Evolutionary conservation across 2,797 vertebrate species (phyloP), one percentile per base, ranked within the genome.

Genomic region (Labeo calbasu): DNA sequence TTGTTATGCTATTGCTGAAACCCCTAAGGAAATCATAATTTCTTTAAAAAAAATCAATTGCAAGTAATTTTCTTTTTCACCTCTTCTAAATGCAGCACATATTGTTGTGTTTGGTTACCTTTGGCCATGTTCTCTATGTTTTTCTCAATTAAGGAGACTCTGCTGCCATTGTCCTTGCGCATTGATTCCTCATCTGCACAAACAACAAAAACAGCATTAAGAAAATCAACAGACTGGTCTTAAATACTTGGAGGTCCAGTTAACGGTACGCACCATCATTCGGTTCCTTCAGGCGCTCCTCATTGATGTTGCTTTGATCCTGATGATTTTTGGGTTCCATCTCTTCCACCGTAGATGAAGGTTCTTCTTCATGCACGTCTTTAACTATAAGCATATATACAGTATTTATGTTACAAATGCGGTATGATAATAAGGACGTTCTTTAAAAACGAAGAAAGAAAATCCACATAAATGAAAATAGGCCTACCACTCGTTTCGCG

Each of bases 311-410:
- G 94, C 94, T 95, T 95, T 96, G 96, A 92, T 96, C 96, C 91
- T 95, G 94, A 87, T 94, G 97, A 92, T 94, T 93, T 95, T 97
- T 97, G 80, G 93, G 92, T 91, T 98, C 97, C 88, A 96, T 92
- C 92, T 99, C 98, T 88, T 98, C 97, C 51, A 96, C 95, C 9
- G 96, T 94, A 68, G 96, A 96, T 85, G 96, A 97, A 92, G 96
- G 97, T 94, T 99, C 97, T 90, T 98, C 98, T 93, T 98, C 98
- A 89, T 96, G 96, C 86, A 93, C 93, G 86, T 96, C 95, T 85
- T 95, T 94, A 89, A 91, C 94, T 89, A 92, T 75, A 86, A 88
- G 68, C 14, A 40, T n/a, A 8, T 36, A 43, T 40, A 48, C 43
- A 46, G 43, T 9, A 9, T 81, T 43, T 32, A 63, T 59, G 10